These are phyloP conservation scores for Mus pahari DNA, from an alignment of 2,113 vertebrate species.

Conservation along the genomic window DNA sequence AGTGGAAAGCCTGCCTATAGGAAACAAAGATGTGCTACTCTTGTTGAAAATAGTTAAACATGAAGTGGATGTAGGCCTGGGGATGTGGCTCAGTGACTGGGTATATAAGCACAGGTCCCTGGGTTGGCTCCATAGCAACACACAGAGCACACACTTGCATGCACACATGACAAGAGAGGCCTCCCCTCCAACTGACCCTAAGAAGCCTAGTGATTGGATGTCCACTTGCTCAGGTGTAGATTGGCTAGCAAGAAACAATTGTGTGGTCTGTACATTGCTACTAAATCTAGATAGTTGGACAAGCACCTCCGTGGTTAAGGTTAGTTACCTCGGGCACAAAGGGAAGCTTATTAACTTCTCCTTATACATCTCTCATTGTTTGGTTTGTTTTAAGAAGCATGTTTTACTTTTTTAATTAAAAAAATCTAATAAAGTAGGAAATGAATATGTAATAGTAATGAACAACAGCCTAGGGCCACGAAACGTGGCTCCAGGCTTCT, in stretches of 20 bases:
- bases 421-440: conserved; percentile 77
- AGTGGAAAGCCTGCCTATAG: background rate
- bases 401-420: conserved; percentile 79
- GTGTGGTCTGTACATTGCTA: background rate
- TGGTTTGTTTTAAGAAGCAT: conserved; percentile 71
- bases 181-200: background rate
- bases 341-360: conserved; percentile 71
- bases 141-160: background rate
- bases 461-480: conserved; percentile 8
- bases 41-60: background rate
- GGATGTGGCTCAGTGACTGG: background rate
- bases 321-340: conserved; percentile 38
- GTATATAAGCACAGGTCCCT: background rate
- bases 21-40: background rate
- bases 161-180: background rate
- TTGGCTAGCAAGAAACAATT: background rate
- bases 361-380: conserved; percentile 74
- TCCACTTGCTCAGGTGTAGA: background rate
- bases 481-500: background rate
- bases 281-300: background rate
- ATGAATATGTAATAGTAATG: conserved; percentile 78
- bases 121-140: background rate
- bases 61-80: background rate
- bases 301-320: background rate
- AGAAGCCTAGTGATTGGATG: background rate